phyloP scores from a whole-genome alignment of 2,113 vertebrate species.

The Ciconia maguari region DNA sequence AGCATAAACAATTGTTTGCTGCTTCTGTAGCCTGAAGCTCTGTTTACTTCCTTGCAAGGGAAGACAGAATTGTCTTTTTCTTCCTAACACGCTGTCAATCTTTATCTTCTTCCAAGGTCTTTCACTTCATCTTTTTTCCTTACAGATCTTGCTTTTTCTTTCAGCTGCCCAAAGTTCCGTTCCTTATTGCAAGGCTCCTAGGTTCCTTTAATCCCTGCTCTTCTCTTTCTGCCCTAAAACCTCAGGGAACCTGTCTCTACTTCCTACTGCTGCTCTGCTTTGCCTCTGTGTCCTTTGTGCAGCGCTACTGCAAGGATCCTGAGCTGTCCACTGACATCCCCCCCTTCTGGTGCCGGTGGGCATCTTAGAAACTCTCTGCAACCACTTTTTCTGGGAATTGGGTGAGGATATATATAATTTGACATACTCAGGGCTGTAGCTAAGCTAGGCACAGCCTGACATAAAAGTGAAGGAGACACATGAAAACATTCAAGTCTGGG shows the following conservation, averaged over 20 bases:
- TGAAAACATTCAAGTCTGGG: neutral
- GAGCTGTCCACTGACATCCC: neutral
- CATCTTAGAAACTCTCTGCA: neutral
- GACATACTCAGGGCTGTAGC: neutral
- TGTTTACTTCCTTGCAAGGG: neutral
- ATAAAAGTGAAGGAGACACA: neutral
- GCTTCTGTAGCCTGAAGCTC: neutral
- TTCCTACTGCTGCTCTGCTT: neutral
- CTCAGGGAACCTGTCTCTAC: neutral
- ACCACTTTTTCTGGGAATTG: neutral
- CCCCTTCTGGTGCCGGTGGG: neutral
- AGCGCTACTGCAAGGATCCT: neutral
- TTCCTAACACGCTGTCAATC: neutral
- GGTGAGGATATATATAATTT: neutral
- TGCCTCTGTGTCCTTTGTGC: neutral
- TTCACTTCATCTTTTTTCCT: neutral
- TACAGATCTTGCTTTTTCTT: neutral
- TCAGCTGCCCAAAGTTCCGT: neutral
- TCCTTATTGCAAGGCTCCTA: neutral
- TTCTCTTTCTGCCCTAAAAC: neutral
- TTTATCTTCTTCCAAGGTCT: neutral
- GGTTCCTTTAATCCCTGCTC: neutral
- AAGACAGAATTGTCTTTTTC: neutral
- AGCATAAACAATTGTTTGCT: neutral
- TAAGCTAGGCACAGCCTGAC: neutral